Conservation (phyloP, 2,113 vertebrate species). For the Mohoua ochrocephala region DNA sequence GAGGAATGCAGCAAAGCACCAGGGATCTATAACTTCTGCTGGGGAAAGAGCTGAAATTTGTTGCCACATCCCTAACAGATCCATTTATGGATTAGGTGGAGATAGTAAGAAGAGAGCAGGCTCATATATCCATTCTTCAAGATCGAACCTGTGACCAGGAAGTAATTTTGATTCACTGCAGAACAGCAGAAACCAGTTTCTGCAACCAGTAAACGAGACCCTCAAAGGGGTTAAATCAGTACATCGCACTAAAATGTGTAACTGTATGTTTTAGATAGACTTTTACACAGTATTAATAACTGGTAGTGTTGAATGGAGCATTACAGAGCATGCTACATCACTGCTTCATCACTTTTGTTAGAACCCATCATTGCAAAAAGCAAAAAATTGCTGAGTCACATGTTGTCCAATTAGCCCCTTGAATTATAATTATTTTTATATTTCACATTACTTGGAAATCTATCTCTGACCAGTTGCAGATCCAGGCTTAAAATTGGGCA, state of each 20-base stretch:
- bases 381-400: neutral
- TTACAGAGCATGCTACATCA: neutral
- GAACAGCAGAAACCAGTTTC: neutral
- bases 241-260: neutral
- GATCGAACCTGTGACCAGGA: neutral
- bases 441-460: neutral
- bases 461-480: neutral
- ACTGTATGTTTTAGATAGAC: neutral
- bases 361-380: neutral
- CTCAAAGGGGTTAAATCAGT: neutral
- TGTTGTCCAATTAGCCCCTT: neutral
- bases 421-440: neutral
- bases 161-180: neutral
- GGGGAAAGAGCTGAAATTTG: slow-evolving; percentile 9
- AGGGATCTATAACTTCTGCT: slow-evolving; percentile 14
- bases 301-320: neutral
- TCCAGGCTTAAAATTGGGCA: neutral
- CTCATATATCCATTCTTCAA: neutral
- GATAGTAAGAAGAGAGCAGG: neutral
- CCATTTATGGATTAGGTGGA: neutral
- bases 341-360: neutral
- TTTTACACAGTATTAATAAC: neutral
- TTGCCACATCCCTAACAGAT: neutral
- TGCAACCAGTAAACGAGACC: neutral
- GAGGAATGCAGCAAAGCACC: neutral